Evolutionary conservation across 2,797 vertebrate genomes (phyloP).

Genomic region (Setipinna tenuifilis): DNA sequence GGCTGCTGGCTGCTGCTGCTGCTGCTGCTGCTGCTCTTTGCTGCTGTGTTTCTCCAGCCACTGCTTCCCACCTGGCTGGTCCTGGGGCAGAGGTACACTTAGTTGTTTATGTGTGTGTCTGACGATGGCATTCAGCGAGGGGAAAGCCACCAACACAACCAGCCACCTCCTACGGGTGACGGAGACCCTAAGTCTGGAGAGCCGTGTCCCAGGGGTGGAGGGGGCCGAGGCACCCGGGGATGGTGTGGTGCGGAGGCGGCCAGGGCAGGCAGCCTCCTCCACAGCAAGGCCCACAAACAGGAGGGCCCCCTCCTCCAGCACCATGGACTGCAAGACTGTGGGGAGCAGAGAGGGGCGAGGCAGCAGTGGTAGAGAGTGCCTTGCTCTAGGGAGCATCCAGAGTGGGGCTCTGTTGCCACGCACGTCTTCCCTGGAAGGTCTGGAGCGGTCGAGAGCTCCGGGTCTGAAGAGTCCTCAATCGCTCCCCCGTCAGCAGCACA

Average conservation of each 20-base stretch:
- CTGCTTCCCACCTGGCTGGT: neutral
- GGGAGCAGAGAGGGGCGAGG: neutral
- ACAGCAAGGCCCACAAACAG: neutral
- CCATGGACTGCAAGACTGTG: neutral
- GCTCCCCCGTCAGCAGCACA: neutral
- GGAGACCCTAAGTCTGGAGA: slow-evolving; percentile 72
- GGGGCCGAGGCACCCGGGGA: slow-evolving; percentile 56
- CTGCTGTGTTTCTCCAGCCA: neutral
- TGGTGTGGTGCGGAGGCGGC: slow-evolving; percentile 45
- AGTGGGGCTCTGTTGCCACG: neutral
- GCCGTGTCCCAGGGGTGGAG: slow-evolving; percentile 53
- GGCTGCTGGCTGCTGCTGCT: neutral
- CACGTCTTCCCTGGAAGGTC: neutral
- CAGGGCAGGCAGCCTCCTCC: neutral
- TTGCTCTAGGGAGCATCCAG: neutral
- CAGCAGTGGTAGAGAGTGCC: neutral
- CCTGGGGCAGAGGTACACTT: slow-evolving; percentile 17
- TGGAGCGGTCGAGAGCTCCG: neutral
- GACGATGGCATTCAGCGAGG: slow-evolving; percentile 60
- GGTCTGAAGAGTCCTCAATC: neutral
- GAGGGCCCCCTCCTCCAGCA: neutral
- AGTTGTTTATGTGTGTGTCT: neutral
- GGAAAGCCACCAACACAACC: slow-evolving; percentile 40
- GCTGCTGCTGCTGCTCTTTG: neutral
- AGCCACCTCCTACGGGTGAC: slow-evolving; percentile 62